These are phyloP conservation scores for Heliconius ismenius DNA, from an alignment of 2,888 invertebrate genomes.

Conservation along the genomic window DNA sequence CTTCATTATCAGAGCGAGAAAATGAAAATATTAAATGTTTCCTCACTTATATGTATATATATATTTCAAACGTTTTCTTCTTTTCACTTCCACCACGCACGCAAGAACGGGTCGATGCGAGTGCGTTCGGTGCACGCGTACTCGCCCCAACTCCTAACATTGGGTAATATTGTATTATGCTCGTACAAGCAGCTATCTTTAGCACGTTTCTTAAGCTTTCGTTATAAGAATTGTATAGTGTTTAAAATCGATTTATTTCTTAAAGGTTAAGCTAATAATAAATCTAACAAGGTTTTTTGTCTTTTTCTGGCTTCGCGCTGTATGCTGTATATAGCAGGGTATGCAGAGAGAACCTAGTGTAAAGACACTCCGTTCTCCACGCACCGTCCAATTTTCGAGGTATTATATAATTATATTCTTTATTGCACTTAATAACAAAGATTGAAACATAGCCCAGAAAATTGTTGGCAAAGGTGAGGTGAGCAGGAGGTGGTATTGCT, in stretches of 20 bases:
- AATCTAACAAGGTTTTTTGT: neutral
- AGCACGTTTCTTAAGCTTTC: neutral
- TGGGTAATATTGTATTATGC: conserved; percentile 8
- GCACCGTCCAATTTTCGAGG: neutral
- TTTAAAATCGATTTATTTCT: neutral
- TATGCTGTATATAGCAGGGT: neutral
- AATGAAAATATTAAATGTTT: too few relatives aligned
- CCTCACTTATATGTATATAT: too few relatives aligned
- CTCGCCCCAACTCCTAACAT: conserved; percentile 38
- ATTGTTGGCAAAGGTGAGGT: too few relatives aligned
- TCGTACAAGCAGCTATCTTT: neutral
- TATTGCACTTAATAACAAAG: too few relatives aligned
- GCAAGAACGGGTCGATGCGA: conserved; percentile 42
- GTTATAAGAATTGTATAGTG: neutral
- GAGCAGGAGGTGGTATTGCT: too few relatives aligned
- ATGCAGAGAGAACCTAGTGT: neutral
- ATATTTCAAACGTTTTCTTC: neutral
- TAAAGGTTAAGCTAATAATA: neutral
- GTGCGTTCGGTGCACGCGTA: conserved; percentile 54
- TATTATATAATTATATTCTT: too few relatives aligned
- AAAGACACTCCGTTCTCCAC: neutral
- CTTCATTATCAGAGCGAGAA: too few relatives aligned
- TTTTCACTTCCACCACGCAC: conserved; percentile 33
- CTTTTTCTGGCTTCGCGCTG: neutral
- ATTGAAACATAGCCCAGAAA: too few relatives aligned